A percentile compares a stretch with the other conserved stretches of the same genome.
phyloP scores from a whole-genome alignment of 1,140 invertebrate genomes.

The Temnothorax nylanderi region DNA sequence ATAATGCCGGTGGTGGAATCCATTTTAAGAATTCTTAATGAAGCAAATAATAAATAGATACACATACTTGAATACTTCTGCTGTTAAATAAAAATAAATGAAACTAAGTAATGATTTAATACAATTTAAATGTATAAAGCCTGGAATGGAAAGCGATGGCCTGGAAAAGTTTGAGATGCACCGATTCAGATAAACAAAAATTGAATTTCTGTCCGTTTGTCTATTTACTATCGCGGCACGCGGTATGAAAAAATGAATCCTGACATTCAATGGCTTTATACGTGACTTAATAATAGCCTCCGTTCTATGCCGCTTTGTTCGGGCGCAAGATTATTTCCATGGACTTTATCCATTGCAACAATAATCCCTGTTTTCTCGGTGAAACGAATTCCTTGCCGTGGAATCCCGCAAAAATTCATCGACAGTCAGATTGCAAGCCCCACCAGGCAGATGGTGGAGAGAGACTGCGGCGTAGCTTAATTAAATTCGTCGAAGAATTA shows the following conservation, averaged over 20 bases:
- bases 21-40: constrained; percentile 11
- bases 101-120: not conserved
- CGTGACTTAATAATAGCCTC: constrained; percentile 31
- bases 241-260: constrained; percentile 1
- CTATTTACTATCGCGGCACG: constrained; percentile 6
- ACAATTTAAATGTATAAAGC: not conserved
- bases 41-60: constrained; percentile 18
- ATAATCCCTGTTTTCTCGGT: constrained; percentile 41
- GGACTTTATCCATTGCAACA: constrained; percentile 52
- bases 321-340: constrained; percentile 45
- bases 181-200: constrained; percentile 7
- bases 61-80: not conserved
- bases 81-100: not conserved
- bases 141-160: not conserved
- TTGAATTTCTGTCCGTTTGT: constrained; percentile 28
- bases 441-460: constrained; percentile 32
- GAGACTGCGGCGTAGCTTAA: constrained; percentile 68
- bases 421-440: constrained; percentile 65
- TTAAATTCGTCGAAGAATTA: constrained; percentile 71
- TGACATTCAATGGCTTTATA: constrained; percentile 36
- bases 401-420: constrained; percentile 66
- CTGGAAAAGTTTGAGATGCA: not conserved
- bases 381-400: constrained; percentile 29
- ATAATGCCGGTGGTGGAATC: not conserved
- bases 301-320: not conserved